phyloP scores from a whole-genome alignment of 2,797 vertebrate species.

The Huso huso region DNA sequence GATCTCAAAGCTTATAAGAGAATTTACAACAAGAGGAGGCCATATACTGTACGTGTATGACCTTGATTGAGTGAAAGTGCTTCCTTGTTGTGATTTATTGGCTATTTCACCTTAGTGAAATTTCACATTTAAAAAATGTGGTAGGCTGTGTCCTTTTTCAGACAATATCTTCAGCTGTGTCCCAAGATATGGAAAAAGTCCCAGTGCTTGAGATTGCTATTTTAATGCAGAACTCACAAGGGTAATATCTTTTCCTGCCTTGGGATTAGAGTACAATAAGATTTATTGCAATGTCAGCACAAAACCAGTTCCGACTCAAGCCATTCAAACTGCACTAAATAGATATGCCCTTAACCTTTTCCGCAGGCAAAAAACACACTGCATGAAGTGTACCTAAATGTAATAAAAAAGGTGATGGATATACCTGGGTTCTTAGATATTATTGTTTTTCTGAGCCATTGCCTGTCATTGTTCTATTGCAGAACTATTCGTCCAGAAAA shows the following conservation, averaged over 20 bases:
- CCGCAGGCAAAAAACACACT: neutral
- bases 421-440: neutral
- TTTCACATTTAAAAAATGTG: too few species aligned
- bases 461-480: constrained; percentile 20
- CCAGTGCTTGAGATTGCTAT: too few species aligned
- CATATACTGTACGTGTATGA: neutral
- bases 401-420: neutral
- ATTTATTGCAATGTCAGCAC: neutral
- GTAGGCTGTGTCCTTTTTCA: too few species aligned
- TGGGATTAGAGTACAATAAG: neutral
- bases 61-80: neutral
- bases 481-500: constrained; percentile 95
- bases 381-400: neutral
- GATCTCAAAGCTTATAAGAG: too few species aligned
- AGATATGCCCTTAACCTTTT: neutral
- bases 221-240: too few species aligned
- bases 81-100: too few species aligned
- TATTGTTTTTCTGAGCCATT: neutral
- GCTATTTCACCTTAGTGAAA: too few species aligned
- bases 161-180: too few species aligned
- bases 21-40: too few species aligned
- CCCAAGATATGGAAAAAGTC: too few species aligned
- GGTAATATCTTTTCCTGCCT: neutral
- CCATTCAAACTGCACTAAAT: neutral
- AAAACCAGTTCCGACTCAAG: neutral